Evolutionary conservation across 2,113 vertebrate genomes (phyloP).

Genomic region (Manacus vitellinus): DNA sequence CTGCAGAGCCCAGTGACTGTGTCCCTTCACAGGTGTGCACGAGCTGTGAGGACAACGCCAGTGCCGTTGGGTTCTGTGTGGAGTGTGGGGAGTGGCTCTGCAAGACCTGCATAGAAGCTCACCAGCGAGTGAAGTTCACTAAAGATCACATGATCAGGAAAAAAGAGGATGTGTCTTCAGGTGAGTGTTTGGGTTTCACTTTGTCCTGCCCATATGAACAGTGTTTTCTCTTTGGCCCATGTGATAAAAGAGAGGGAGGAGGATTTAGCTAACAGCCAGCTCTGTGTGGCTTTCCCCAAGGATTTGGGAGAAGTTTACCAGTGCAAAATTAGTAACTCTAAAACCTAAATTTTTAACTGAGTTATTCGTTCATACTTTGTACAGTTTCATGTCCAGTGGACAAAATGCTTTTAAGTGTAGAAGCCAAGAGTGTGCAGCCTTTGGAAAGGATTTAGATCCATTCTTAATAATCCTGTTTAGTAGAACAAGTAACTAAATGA

Average conservation of each 20-base stretch:
- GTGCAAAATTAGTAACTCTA: neutral
- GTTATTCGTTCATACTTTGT: neutral
- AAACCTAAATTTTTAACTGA: neutral
- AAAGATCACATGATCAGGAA: conserved; percentile 98
- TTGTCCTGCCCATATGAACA: neutral
- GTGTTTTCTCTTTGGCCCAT: accelerated
- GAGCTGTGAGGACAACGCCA: conserved; percentile 96
- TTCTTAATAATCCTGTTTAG: neutral
- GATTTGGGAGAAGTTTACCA: neutral
- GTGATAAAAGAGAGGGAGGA: neutral
- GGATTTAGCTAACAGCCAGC: neutral
- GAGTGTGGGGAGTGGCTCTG: conserved; percentile 98
- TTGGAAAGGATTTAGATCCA: neutral
- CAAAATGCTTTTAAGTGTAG: neutral
- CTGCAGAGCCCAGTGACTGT: neutral
- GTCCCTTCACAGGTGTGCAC: conserved; percentile 87
- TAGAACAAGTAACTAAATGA: neutral
- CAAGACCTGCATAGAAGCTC: conserved; percentile 97
- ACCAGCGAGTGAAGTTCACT: conserved; percentile 97
- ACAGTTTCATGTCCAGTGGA: neutral
- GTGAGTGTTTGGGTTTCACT: conserved; percentile 68
- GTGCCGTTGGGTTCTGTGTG: conserved; percentile 94
- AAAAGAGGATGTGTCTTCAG: conserved; percentile 92
- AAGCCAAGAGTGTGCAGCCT: neutral
- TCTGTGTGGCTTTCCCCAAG: neutral